Base-by-base conservation (phyloP, 2,113 vertebrate species). In the Rana temporaria region DNA sequence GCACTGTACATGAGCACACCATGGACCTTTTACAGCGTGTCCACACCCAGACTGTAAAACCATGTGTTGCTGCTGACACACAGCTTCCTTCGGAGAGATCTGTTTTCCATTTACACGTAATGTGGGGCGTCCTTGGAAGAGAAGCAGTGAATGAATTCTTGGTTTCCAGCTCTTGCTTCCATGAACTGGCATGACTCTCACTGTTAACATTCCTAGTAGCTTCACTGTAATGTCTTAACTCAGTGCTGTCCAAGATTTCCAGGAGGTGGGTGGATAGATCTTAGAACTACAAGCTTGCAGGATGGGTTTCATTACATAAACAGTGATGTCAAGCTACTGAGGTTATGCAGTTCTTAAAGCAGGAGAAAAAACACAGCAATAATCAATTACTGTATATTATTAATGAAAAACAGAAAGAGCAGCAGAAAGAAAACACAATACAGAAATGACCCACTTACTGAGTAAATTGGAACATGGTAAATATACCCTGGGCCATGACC, bases 31-130 rank as follows among this genome's bases (percentile, higher is more conserved):
- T 73, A 60, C 72, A 75, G 72, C 42, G 34, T 62, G 15, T 62
- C 56, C 72, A 62, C 70, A 57, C 42, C 60, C 68, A 57, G 52
- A 53, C 60, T 82, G 62, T 38, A 56, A 42, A 82, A 42, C 70
- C 42, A 52, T 65, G 19, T 75, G 52, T 30, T 75, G 70, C 30
- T 74, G 22, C 60, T 67, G 66, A 65, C 70, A 66, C 26, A 53
- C n/a, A 20, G 30, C 19, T 82, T 30, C 62, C 72, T 65, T 82
- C 22, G 34, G 65, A 66, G 42, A 79, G 3, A 6, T 82, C 60
- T 82, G 80, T 66, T 82, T 82, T 67, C 22, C 72, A 82, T 67
- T 82, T 75, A 74, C 30, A 82, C 38, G 22, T 62, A 59, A 67
- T 56, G 62, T 75, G 52, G 59, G 48, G 52, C 71, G 75, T 64